Evolutionary conservation across 2,113 vertebrate genomes (phyloP), one percentile per base, ranked within the genome.

Genomic region (Lutjanus erythropterus): DNA sequence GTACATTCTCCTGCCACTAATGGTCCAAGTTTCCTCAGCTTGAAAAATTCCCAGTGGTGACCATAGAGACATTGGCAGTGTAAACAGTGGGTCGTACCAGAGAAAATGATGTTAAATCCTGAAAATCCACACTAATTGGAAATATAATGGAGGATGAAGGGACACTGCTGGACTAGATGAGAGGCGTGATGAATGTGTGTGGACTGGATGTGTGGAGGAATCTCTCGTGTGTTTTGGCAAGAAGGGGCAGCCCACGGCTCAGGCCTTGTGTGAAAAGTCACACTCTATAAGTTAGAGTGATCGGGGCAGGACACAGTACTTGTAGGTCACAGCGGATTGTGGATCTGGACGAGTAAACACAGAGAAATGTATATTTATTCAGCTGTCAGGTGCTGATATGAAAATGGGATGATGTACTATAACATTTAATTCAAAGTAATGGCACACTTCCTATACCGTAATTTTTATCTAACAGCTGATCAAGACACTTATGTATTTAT

Each of bases 121-220:
- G 69, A 79, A 75, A 77, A 83, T 72, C 81, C 80, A 75, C 49
- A 8, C 64, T 92, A 91, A 87, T 91, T 86, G 82, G 72, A 92
- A 92, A 94, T 87, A 87, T 84, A 94, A 89, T 91, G 90, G 85
- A 87, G 94, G 90, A 91, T 92, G 92, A 96, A 95, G 94, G 92
- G 85, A 84, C 93, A 88, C 91, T 49, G 87, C 68, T 80, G 86
- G 83, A 89, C 85, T 16, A 78, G 73, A 83, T 86, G 79, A 85
- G 79, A 81, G 87, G 81, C 71, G 71, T 71, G 87, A 86, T 80
- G 73, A 81, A 78, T 82, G 68, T 81, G 67, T 85, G 70, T 71
- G 33, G 71, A 88, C 70, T 83, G 71, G 71, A 81, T 87, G 49
- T 80, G 81, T 25, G 29, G 69, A 65, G 55, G 79, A 67, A 83